Conservation (phyloP, 1,140 invertebrate species). For the Arctopsyche grandis region DNA sequence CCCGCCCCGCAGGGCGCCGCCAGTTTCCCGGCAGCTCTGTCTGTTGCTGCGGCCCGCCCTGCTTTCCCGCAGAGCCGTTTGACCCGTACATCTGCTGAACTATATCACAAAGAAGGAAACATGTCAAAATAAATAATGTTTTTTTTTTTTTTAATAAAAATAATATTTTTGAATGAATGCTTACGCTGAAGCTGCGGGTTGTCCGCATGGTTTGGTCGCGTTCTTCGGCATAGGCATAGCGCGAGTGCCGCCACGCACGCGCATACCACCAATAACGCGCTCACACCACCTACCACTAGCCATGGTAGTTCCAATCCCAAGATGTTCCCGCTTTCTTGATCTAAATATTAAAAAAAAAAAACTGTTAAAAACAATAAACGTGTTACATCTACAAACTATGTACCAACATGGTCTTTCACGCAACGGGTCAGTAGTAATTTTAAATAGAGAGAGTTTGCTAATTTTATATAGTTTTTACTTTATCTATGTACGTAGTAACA, state of each 20-base stretch:
- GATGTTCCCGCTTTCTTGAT: conserved; percentile 76
- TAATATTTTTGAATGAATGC: background rate
- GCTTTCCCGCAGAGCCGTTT: conserved; percentile 75
- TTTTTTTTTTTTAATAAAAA: no score
- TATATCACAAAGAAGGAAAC: conserved; percentile 57
- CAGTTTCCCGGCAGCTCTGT: conserved; percentile 86
- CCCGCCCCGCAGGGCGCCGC: conserved; percentile 90
- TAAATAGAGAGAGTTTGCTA: no score
- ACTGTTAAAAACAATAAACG: conserved; percentile 21
- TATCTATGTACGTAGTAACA: no score
- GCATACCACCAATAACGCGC: conserved; percentile 72
- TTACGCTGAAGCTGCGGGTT: conserved; percentile 67
- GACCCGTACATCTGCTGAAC: conserved; percentile 85
- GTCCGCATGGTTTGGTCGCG: conserved; percentile 63
- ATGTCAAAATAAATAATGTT: no score
- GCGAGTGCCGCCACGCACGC: conserved; percentile 74
- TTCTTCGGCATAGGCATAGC: conserved; percentile 79
- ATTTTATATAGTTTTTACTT: no score
- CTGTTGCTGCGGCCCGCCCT: conserved; percentile 59
- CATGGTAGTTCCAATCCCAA: conserved; percentile 79
- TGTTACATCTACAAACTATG: background rate
- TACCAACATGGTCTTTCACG: no score
- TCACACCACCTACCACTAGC: conserved; percentile 77
- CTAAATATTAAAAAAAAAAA: conserved; percentile 65
- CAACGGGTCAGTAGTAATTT: no score